These are phyloP conservation scores for Panonychus citri DNA, from an alignment of 1,140 invertebrate species.

Conservation along the genomic window DNA sequence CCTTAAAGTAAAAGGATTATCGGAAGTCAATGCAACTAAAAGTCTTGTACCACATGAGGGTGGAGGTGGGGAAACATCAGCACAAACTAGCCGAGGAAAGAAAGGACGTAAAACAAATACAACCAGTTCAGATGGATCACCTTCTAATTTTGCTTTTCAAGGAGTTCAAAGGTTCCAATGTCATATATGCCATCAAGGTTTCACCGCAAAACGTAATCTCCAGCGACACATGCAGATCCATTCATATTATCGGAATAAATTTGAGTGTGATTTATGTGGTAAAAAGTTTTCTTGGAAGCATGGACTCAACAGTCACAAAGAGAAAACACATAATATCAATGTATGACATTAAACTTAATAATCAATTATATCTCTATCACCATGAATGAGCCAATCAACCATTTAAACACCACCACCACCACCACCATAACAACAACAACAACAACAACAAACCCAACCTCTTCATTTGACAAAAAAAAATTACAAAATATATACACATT, in stretches of 20 bases:
- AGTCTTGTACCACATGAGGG: not conserved
- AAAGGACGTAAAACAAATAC: not conserved
- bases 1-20: slow-evolving; percentile 68
- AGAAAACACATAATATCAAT: slow-evolving; percentile 4
- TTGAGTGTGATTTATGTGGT: slow-evolving; percentile 13
- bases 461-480: too few relatives aligned
- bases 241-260: slow-evolving; percentile 13
- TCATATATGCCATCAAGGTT: slow-evolving; percentile 7
- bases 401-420: too few relatives aligned
- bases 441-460: too few relatives aligned
- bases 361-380: too few relatives aligned
- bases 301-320: slow-evolving; percentile 12
- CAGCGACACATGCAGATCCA: slow-evolving; percentile 15
- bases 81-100: not conserved
- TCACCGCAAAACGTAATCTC: slow-evolving; percentile 5
- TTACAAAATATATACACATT: too few relatives aligned
- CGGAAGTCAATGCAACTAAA: slow-evolving; percentile 28
- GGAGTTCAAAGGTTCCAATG: slow-evolving; percentile 3
- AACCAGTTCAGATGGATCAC: not conserved
- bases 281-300: slow-evolving; percentile 15
- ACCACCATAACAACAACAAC: too few relatives aligned
- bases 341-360: not conserved
- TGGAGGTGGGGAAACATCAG: not conserved
- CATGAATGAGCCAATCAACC: too few relatives aligned
- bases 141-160: not conserved